Percentiles rank a stretch among this genome's conserved stretches.
phyloP scores from a whole-genome alignment of 2,888 invertebrate species.

The Pegoplata infirma region DNA sequence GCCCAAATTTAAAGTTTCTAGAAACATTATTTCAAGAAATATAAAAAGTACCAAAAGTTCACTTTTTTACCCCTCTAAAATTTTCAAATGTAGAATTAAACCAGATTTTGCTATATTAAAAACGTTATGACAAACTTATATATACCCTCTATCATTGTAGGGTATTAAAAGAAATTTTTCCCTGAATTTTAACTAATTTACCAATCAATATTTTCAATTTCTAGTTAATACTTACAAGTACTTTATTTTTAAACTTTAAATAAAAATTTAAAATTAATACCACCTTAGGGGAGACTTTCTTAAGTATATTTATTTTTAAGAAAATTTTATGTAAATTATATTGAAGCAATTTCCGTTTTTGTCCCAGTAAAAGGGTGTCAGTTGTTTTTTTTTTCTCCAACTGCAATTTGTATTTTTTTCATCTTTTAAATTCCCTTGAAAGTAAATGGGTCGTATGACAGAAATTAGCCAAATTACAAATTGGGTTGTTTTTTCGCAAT shows the following conservation, averaged over 20 bases:
- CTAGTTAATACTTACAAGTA: background rate
- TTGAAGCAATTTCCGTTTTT: slow-evolving; percentile 59
- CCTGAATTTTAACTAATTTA: too few relatives aligned
- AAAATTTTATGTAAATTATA: slow-evolving; percentile 60
- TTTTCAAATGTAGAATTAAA: too few relatives aligned
- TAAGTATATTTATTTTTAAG: slow-evolving; percentile 38
- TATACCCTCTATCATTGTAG: too few relatives aligned
- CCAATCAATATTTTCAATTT: slow-evolving; percentile 2
- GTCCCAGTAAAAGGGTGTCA: slow-evolving; percentile 30
- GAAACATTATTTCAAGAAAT: too few relatives aligned
- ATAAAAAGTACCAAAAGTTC: too few relatives aligned
- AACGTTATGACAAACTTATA: too few relatives aligned
- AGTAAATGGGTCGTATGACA: slow-evolving; percentile 62
- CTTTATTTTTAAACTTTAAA: slow-evolving; percentile 38
- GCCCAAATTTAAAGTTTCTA: too few relatives aligned
- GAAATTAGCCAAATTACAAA: slow-evolving; percentile 63
- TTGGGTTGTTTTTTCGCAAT: slow-evolving; percentile 58
- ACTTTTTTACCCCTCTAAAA: too few relatives aligned
- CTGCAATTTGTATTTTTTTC: too few relatives aligned
- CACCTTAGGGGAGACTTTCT: slow-evolving; percentile 45
- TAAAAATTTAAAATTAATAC: slow-evolving; percentile 37
- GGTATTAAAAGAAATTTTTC: too few relatives aligned
- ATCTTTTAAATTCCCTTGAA: slow-evolving; percentile 54
- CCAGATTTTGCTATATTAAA: too few relatives aligned
- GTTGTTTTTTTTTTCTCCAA: background rate